Evolutionary conservation across 2,113 vertebrate species (phyloP), one percentile per base, ranked within the genome.

Genomic region (Morone chrysops): DNA sequence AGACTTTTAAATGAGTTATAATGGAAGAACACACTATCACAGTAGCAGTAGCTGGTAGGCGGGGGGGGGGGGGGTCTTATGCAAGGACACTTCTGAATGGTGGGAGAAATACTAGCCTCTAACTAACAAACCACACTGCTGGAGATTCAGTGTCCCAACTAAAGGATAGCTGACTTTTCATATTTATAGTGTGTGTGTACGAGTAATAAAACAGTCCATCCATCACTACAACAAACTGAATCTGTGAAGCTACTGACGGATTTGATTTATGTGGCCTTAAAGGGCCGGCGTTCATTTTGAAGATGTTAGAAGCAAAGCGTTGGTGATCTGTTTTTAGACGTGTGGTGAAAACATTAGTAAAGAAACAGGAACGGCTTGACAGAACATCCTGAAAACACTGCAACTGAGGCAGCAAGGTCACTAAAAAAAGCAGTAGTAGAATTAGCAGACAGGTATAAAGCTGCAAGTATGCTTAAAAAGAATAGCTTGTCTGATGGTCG

Each of bases 171-270:
- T 48, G 41, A 45, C 25, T 53, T 61, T 51, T 80, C 51, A 18
- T 45, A 57, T 25, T 3, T 38, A 5, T 25, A 10, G n/a, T 10
- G n/a, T 48, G 8, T 48, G 4, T 36, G 14, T 3, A 11, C 13
- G 3, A 66, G 9, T 31, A 31, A 31, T 31, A 4, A 31, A 31
- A 45, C 43, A 45, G 41, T 82, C 72, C 22, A 54, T 70, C 71
- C 48, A 17, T 85, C 83, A 65, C 79, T 79, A 51, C 56, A 3
- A 79, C 53, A 72, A 59, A 41, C 47, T 72, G 72, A 31, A 6
- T 68, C 45, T 75, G 48, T 78, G 31, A 84, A 45, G 16, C 51
- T 41, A 48, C 41, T 57, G 12, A 18, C 2, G 51, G 12, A 75
- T 76, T 82, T 72, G 4, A 50, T 56, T 51, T 17, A 31, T 31